Conservation (phyloP, 2,797 vertebrate species). For the Cossypha heuglini region DNA sequence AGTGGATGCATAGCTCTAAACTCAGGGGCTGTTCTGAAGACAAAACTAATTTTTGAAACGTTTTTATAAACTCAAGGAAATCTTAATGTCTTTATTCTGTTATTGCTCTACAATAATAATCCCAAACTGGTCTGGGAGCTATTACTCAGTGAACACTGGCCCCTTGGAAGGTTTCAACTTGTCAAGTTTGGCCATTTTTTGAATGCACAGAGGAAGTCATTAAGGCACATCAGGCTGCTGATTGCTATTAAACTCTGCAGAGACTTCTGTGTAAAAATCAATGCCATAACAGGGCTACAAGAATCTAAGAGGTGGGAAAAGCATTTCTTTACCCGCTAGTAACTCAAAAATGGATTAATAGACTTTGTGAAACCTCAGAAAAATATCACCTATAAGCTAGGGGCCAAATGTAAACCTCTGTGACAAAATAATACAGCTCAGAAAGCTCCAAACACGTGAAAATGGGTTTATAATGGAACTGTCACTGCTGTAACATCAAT, state of each 20-base stretch:
- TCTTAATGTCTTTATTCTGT: conserved; percentile 10
- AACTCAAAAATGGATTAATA: conserved; percentile 30
- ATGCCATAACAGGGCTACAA: conserved; percentile 34
- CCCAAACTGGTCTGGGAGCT: conserved; percentile 28
- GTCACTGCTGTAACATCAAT: conserved; percentile 1
- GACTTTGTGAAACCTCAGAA: not conserved
- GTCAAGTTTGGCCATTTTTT: conserved; percentile 54
- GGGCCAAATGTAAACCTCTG: not conserved
- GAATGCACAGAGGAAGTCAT: conserved; percentile 56
- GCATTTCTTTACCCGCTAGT: conserved; percentile 37
- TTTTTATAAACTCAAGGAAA: conserved; percentile 36
- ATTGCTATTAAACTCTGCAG: conserved; percentile 60
- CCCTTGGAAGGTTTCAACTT: conserved; percentile 54
- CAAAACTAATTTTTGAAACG: conserved; percentile 13
- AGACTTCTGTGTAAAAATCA: conserved; percentile 58
- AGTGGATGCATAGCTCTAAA: not conserved
- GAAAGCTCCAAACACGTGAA: not conserved
- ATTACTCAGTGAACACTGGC: conserved; percentile 42
- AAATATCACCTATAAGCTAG: not conserved
- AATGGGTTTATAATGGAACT: conserved; percentile 32
- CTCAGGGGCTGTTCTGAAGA: not conserved
- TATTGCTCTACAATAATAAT: conserved; percentile 44
- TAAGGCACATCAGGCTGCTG: conserved; percentile 60
- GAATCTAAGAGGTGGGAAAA: conserved; percentile 7
- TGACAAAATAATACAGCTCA: conserved; percentile 21